Conservation (phyloP, 2,888 invertebrate genomes). For the Periphyllus acericola region DNA sequence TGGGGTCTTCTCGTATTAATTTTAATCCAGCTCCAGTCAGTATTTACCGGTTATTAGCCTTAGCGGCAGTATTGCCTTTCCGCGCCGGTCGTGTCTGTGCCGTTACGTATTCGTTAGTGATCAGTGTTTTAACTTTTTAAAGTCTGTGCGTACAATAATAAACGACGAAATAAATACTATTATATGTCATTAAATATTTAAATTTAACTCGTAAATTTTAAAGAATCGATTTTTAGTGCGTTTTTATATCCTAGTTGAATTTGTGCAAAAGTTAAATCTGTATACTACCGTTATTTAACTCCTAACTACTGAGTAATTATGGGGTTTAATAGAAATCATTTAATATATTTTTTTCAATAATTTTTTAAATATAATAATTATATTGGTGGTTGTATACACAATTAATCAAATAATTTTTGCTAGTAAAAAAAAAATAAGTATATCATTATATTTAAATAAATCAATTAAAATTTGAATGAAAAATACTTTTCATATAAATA, state of each 20-base stretch:
- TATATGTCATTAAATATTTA: slow-evolving; percentile 21
- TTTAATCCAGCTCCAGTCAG: slow-evolving; percentile 60
- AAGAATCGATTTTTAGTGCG: slow-evolving; percentile 4
- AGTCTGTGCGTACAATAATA: background rate
- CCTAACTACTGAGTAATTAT: background rate
- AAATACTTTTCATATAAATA: background rate
- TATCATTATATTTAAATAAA: background rate
- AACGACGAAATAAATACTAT: background rate
- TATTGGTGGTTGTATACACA: background rate
- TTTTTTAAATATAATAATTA: slow-evolving; percentile 3
- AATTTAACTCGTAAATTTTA: slow-evolving; percentile 23
- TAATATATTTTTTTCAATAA: background rate
- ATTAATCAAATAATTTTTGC: background rate
- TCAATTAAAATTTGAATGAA: background rate
- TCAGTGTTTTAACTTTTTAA: slow-evolving; percentile 4
- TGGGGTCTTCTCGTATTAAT: slow-evolving; percentile 52
- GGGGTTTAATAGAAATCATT: background rate
- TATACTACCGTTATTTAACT: background rate
- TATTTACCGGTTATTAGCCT: slow-evolving; percentile 52
- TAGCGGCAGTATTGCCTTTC: slow-evolving; percentile 4
- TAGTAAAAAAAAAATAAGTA: background rate
- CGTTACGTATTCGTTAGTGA: slow-evolving; percentile 11
- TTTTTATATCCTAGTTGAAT: slow-evolving; percentile 7
- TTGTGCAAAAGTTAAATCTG: background rate
- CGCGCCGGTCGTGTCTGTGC: background rate